These are phyloP conservation scores for Drosophila silvestris DNA, from an alignment of 2,888 invertebrate species.

Conservation along the genomic window DNA sequence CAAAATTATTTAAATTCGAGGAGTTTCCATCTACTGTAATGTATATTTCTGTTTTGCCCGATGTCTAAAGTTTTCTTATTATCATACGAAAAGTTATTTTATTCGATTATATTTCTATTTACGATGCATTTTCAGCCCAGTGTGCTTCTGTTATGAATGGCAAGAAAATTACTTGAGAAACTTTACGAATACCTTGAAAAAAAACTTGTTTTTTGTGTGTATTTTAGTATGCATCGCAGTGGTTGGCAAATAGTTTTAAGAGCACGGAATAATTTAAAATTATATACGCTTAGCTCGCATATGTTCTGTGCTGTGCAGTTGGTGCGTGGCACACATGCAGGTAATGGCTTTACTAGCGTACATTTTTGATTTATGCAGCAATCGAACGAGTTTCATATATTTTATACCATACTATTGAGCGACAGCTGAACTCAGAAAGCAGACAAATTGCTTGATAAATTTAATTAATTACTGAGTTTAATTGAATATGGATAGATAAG, in stretches of 20 bases:
- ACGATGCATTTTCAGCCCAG: constrained; percentile 17
- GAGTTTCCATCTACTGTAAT: neutral
- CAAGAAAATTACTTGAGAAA: constrained; percentile 61
- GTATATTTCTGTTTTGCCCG: neutral
- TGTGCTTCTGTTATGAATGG: constrained; percentile 43
- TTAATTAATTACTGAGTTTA: constrained; percentile 13
- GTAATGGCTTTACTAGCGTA: constrained; percentile 62
- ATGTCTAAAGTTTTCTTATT: neutral
- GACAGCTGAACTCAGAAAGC: constrained; percentile 12
- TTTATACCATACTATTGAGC: constrained; percentile 37
- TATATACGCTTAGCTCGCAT: constrained; percentile 50
- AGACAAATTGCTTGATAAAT: constrained; percentile 4
- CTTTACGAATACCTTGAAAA: constrained; percentile 43
- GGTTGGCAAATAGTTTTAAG: constrained; percentile 74
- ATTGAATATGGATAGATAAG: constrained; percentile 76
- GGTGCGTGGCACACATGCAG: constrained; percentile 59
- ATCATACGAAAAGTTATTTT: neutral
- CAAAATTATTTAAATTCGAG: neutral
- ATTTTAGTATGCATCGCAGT: constrained; percentile 69
- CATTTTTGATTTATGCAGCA: constrained; percentile 63
- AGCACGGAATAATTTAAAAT: constrained; percentile 66
- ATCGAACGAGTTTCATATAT: constrained; percentile 45
- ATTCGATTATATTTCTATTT: neutral
- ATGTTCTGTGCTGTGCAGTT: constrained; percentile 17
- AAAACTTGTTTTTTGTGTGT: constrained; percentile 24